Conservation (phyloP, 2,888 invertebrate species). For the Nineta flava region DNA sequence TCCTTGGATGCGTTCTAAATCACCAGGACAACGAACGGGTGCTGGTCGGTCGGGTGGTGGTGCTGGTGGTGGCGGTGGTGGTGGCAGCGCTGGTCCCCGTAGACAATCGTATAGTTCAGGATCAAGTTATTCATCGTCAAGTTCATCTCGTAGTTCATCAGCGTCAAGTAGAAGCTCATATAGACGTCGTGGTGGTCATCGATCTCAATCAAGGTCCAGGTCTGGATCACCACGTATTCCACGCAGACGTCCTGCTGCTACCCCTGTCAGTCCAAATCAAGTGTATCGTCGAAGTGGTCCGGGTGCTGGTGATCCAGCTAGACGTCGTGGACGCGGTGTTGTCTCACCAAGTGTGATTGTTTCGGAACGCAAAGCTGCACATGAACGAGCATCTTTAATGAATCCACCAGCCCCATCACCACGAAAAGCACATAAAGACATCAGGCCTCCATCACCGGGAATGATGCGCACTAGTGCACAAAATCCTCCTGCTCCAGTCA, state of each 20-base stretch:
- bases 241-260: slow-evolving; percentile 3
- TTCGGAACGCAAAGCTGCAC: slow-evolving; percentile 43
- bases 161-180: slow-evolving; percentile 25
- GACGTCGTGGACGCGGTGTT: slow-evolving; percentile 27
- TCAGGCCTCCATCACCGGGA: slow-evolving; percentile 23
- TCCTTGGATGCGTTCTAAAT: slow-evolving; percentile 78
- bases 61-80: too few species aligned
- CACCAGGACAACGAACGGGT: slow-evolving; percentile 33
- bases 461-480: slow-evolving; percentile 37
- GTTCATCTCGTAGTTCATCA: slow-evolving; percentile 24
- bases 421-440: slow-evolving; percentile 31
- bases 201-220: slow-evolving; percentile 37
- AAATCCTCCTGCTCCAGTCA: slow-evolving; percentile 38
- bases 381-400: slow-evolving; percentile 53
- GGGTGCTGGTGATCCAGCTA: background rate
- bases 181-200: slow-evolving; percentile 10
- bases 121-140: slow-evolving; percentile 47
- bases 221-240: slow-evolving; percentile 23
- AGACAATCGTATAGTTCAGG: slow-evolving; percentile 54
- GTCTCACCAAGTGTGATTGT: slow-evolving; percentile 47
- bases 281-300: slow-evolving; percentile 5
- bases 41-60: slow-evolving; percentile 29
- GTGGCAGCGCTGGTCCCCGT: too few species aligned
- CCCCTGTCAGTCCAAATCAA: slow-evolving; percentile 6
- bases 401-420: slow-evolving; percentile 56